Base-by-base conservation (phyloP, 2,797 vertebrate species). In the Eidolon dupreanum region DNA sequence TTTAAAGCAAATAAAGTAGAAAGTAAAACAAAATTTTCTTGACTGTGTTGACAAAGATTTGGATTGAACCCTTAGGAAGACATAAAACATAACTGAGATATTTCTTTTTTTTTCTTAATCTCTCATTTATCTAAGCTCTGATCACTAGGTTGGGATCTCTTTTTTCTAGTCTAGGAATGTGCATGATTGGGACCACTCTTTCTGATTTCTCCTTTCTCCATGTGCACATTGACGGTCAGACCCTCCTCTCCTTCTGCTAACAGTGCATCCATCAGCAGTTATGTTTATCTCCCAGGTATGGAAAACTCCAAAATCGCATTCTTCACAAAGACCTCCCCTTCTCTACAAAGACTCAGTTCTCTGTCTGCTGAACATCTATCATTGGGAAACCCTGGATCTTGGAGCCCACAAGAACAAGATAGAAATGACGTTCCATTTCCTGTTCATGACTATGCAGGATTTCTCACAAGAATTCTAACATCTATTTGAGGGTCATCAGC, bases 1-100 rank as follows among this genome's bases (percentile, higher is more conserved):
- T 90, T 61, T 63, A 82, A 88, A 94, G 63, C 41, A 85, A 95
- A 41, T 38, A 33, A 68, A 94, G 68, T 77, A 68, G 71, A 84
- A 84, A 84, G 22, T 55, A 87, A 96, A 94, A 55, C 57, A 79
- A 93, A 68, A 86, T 46, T n/a, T 85, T 46, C 71, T 87, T n/a
- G 43, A 57, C 31, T 6, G 3, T 43, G 2, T 66, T 81, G 65
- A 38, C 1, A 0, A 73, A 59, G 74, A 75, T 46, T 46, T 86
- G 57, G n/a, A 49, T 63, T 63, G 51, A 74, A 28, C 7, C 28
- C 11, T 77, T 66, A 49, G 66, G 36, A 93, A 81, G 53, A 68
- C 16, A 85, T 49, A 43, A 94, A 55, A 46, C 17, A 12, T 57
- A 43, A 66, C 31, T 66, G 71, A 73, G 66, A 43, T 24, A 46